Conservation (phyloP, 1,140 invertebrate species). For the Trichonephila clavata region DNA sequence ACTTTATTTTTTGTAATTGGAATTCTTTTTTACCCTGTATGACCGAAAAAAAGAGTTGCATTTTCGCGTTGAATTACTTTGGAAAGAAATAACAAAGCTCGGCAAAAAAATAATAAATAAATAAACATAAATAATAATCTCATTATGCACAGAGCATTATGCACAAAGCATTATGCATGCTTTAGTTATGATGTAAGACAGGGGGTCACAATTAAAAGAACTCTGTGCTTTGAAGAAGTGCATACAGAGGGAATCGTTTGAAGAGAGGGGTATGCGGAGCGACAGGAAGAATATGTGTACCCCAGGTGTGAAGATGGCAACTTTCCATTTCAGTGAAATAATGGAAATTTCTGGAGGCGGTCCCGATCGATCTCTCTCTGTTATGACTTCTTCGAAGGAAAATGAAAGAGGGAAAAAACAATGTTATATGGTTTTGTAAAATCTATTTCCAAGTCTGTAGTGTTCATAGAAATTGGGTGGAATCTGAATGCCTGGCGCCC, state of each 20-base stretch:
- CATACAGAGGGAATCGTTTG: neutral
- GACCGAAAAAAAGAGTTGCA: too few relatives aligned
- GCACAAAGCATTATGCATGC: too few relatives aligned
- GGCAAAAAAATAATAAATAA: too few relatives aligned
- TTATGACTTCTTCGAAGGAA: neutral
- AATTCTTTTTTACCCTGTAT: too few relatives aligned
- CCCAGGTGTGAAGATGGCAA: conserved; percentile 47
- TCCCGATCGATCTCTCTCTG: neutral
- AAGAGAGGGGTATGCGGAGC: neutral
- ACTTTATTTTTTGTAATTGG: too few relatives aligned
- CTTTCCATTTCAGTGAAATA: conserved; percentile 51
- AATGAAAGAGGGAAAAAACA: neutral
- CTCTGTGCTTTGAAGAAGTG: too few relatives aligned
- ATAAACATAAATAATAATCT: too few relatives aligned
- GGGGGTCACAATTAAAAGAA: too few relatives aligned
- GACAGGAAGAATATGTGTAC: neutral
- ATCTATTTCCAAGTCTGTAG: conserved; percentile 1
- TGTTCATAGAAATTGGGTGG: conserved; percentile 9
- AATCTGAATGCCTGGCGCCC: neutral
- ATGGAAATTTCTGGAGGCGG: conserved; percentile 54
- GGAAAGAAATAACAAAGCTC: too few relatives aligned
- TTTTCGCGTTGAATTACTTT: too few relatives aligned
- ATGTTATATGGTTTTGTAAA: conserved; percentile 53
- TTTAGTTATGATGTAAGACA: too few relatives aligned
- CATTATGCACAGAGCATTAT: too few relatives aligned